Base-by-base conservation (phyloP, 2,888 invertebrate species). In the Heliconius aoede region DNA sequence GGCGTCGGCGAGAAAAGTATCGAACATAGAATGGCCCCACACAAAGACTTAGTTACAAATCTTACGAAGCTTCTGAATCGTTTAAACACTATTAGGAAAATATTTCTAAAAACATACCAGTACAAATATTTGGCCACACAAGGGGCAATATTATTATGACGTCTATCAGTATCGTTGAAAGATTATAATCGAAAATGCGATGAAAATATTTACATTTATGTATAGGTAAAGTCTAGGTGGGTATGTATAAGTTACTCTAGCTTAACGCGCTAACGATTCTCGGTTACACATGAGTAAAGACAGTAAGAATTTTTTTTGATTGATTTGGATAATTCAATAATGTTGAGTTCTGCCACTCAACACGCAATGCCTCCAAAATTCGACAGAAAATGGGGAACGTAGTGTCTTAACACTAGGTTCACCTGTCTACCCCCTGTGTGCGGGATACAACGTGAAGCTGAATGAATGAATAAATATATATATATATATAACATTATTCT, bases 121-220 rank as follows among this genome's bases (percentile, higher is more conserved):
- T 83, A 84, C 73, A 80, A 78, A 80, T 81, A 82, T 85, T 85
- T 84, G 85, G 84, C 85, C 82, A 79, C 78, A 80, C 76, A 79
- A 80, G 83, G 83, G 83, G 83, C 82, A 79, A 80, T 78, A 71
- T 75, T 46, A 24, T 71, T 77, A 30, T 68, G 26, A 51, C 51
- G 9, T 21, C 15, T 68, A 46, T 68, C 46, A 60, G 9, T 46
- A 68, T 68, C 26, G 46, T 68, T 21, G 46, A 28, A 51, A 68
- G 4, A 68, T 51, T 65, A 65, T 36, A 65, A 40, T 40, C 62
- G 30, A 32, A 21, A 65, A 24, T 15, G 24, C 32, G 24, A 65
- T 65, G 36, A 40, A 24, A 15, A 24, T 65, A 65, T 65, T 65
- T 65, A 65, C 65, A 65, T 65, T 65, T 24, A 40, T 65, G 64